Evolutionary conservation across 2,797 vertebrate species (phyloP).

Genomic region (Lateolabrax maculatus): DNA sequence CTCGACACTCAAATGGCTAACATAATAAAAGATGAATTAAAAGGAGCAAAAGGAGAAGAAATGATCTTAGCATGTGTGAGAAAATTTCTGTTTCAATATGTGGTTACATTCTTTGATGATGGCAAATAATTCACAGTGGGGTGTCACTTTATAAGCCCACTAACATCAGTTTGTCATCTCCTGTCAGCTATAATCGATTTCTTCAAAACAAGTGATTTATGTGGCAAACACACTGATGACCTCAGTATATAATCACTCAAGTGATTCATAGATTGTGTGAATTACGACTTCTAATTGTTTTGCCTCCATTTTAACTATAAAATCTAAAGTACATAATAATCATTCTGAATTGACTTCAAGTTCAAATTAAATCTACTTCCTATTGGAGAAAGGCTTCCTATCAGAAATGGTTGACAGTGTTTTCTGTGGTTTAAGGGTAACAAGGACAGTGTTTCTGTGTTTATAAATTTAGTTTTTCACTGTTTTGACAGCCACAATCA

Average conservation of each 20-base stretch:
- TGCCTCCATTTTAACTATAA: background rate
- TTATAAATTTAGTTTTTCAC: background rate
- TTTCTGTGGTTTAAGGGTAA: background rate
- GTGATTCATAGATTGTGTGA: constrained; percentile 25
- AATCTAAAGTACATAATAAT: background rate
- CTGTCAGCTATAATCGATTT: constrained; percentile 24
- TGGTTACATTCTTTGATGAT: constrained; percentile 51
- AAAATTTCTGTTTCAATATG: constrained; percentile 47
- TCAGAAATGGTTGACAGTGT: background rate
- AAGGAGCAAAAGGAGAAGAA: constrained; percentile 31
- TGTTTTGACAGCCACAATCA: background rate
- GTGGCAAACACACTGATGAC: constrained; percentile 2
- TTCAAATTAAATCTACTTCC: background rate
- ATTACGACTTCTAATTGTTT: constrained; percentile 13
- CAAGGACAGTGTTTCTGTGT: background rate
- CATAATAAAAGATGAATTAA: constrained; percentile 62
- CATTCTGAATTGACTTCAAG: background rate
- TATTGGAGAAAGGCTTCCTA: background rate
- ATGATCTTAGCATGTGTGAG: constrained; percentile 58
- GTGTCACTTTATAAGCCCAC: constrained; percentile 39
- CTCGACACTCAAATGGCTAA: constrained; percentile 63
- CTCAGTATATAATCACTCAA: constrained; percentile 2
- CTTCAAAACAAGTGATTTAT: constrained; percentile 28
- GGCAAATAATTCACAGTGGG: constrained; percentile 49
- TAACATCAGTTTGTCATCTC: constrained; percentile 7